Base-by-base conservation (phyloP, 2,888 invertebrate species). In the Junonia oenone region DNA sequence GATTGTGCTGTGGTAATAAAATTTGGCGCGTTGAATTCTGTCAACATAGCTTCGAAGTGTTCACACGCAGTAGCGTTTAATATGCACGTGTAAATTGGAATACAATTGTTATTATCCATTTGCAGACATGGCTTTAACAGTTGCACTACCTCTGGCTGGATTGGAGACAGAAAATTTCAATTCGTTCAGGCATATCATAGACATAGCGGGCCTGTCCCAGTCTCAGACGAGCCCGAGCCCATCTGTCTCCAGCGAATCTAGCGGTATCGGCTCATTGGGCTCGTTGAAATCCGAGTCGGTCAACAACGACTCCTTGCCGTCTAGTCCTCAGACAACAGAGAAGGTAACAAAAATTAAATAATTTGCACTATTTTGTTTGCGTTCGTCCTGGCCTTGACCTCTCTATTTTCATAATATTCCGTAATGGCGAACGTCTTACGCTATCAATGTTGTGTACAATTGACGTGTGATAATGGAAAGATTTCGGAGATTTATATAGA, bases 41-140 rank as follows among this genome's bases (percentile, higher is more conserved):
- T 89, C 89, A 89, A 88, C 86, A 85, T 78, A 81, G 73, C 76
- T 76, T 75, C 69, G 69, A 69, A 74, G 72, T 78, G 54, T 79
- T 79, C 77, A 68, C 76, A 78, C 71, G 75, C 75, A 81, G 76
- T 80, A 74, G 71, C 69, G 68, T 75, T 73, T 51, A 53, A 27
- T 78, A 72, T 77, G 84, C 89, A 87, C 89, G 88, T 88, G 90
- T 88, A 85, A 82, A 82, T 76, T 77, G 65, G 67, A 77, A 75
- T 78, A 78, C 63, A 75, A 72, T 71, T 66, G 69, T 73, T 66
- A 74, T 76, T 83, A 82, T 83, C 65, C 68, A 56, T 75, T 88
- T 79, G 47, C 89, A 90, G 90, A 83, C 77, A 93, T 92, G 92
- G 92, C 92, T 79, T 80, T 93, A 75, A 90, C 92, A 75, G 88